A percentile compares a stretch with the other conserved stretches of the same genome.
These are phyloP conservation scores for Apodemia duryi DNA, from an alignment of 2,888 invertebrate genomes.

Conservation along the genomic window DNA sequence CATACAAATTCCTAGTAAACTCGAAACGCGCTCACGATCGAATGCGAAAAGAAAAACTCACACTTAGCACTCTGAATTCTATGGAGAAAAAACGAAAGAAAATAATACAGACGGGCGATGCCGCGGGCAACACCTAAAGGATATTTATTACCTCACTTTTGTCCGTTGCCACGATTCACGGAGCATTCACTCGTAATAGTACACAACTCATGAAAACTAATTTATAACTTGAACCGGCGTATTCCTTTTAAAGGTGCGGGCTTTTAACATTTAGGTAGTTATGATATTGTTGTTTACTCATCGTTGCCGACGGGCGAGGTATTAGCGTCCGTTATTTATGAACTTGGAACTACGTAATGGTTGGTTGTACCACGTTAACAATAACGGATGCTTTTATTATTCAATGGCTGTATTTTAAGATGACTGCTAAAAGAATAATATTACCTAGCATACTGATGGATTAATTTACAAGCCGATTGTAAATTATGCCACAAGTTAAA, in stretches of 20 bases:
- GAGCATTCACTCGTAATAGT: not conserved
- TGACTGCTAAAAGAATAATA: not conserved
- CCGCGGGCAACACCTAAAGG: not conserved
- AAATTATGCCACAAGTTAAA: no score
- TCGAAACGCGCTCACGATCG: no score
- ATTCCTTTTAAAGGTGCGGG: slow-evolving; percentile 5
- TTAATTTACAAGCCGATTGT: not conserved
- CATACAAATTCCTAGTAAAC: no score
- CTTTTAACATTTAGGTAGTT: slow-evolving; percentile 11
- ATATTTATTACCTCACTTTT: not conserved
- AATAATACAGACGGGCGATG: not conserved
- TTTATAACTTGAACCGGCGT: not conserved
- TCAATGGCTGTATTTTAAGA: not conserved
- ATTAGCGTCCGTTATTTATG: not conserved
- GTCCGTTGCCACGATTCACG: not conserved
- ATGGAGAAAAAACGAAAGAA: no score
- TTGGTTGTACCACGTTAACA: not conserved
- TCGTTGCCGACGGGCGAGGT: not conserved
- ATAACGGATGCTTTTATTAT: not conserved
- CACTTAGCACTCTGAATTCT: no score
- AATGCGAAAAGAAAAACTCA: no score
- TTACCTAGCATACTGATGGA: not conserved
- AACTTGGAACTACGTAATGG: not conserved
- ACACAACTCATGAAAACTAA: not conserved
- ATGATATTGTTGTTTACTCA: slow-evolving; percentile 9